Evolutionary conservation across 2,113 vertebrate species (phyloP), one percentile per base, ranked within the genome.

Genomic region (Vicugna pacos): DNA sequence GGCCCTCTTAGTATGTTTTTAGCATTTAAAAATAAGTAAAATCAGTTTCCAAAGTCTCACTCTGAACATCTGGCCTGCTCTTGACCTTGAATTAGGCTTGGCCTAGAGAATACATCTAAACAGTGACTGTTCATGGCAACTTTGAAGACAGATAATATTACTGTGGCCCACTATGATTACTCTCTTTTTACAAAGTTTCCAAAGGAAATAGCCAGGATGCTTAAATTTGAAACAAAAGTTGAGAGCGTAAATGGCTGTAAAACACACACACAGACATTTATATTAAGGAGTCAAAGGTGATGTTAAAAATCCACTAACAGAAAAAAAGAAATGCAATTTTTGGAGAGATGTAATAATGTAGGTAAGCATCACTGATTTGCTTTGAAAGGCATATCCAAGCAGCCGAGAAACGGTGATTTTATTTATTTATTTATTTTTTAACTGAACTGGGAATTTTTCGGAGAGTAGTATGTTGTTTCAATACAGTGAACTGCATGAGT

Each of bases 161-260:
- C 20, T 88, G 69, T 91, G 72, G 30, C 19, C 88, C 94, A 83
- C 8, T 50, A 73, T 42, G 26, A 77, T 62, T 65, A 85, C 9
- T 70, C 62, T 89, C 24, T n/a, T 94, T 90, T 79, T 38, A 77
- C 42, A 76, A 97, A 81, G 42, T 77, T 90, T 90, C 90, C 75
- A 75, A 85, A 83, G 90, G 65, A 95, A 70, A 75, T 1, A 77
- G 46, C 8, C 42, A 67, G 48, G 13, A 92, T 70, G 58, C 64
- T 93, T 82, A 58, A 24, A 58, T 93, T 97, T 92, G 87, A 72
- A 95, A 89, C 58, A 64, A 73, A 90, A 54, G n/a, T 67, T 89
- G 32, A 32, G 52, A 89, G 17, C 69, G 84, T 52, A 87, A 87
- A 93, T 77, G 67, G 32, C 32, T 85, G 46, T 10, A 93, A 76